Evolutionary conservation across 2,113 vertebrate genomes (phyloP).

Genomic region (Motacilla tschutschensis): DNA sequence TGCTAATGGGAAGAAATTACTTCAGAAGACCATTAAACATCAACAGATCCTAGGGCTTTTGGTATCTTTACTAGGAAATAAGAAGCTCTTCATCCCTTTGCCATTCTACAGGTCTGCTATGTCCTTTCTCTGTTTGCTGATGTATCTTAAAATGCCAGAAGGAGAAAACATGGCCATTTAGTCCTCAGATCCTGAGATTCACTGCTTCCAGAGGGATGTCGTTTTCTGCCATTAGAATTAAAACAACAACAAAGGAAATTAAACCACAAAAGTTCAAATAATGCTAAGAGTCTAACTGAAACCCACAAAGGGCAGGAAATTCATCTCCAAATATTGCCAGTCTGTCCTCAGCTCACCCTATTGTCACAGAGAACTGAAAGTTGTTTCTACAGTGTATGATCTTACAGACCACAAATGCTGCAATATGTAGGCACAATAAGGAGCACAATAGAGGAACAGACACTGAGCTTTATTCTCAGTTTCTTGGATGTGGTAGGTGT

Average conservation of each 20-base stretch:
- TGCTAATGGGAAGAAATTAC: not conserved
- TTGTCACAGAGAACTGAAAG: slow-evolving; percentile 60
- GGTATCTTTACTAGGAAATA: not conserved
- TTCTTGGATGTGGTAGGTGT: slow-evolving; percentile 20
- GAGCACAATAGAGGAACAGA: slow-evolving; percentile 5
- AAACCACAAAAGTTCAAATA: slow-evolving; percentile 60
- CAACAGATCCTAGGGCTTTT: not conserved
- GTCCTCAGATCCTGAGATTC: slow-evolving; percentile 11
- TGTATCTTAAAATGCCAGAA: slow-evolving; percentile 2
- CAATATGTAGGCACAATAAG: slow-evolving; percentile 32
- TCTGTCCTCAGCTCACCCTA: slow-evolving; percentile 60
- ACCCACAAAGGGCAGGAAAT: slow-evolving; percentile 65
- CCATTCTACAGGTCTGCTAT: not conserved
- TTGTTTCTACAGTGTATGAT: slow-evolving; percentile 47
- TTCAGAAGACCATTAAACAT: not conserved
- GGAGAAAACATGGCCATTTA: not conserved
- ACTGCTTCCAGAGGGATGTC: slow-evolving; percentile 10
- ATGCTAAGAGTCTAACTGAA: slow-evolving; percentile 55
- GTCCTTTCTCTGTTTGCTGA: not conserved
- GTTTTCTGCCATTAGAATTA: slow-evolving; percentile 52
- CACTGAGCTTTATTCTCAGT: slow-evolving; percentile 3
- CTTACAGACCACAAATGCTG: slow-evolving; percentile 48
- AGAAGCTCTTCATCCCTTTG: not conserved
- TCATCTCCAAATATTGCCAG: slow-evolving; percentile 47
- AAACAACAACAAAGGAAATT: slow-evolving; percentile 59